Percentiles rank a stretch among this genome's conserved stretches.
These are phyloP conservation scores for Nasonia longicornis DNA, from an alignment of 1,140 invertebrate species.

Conservation along the genomic window DNA sequence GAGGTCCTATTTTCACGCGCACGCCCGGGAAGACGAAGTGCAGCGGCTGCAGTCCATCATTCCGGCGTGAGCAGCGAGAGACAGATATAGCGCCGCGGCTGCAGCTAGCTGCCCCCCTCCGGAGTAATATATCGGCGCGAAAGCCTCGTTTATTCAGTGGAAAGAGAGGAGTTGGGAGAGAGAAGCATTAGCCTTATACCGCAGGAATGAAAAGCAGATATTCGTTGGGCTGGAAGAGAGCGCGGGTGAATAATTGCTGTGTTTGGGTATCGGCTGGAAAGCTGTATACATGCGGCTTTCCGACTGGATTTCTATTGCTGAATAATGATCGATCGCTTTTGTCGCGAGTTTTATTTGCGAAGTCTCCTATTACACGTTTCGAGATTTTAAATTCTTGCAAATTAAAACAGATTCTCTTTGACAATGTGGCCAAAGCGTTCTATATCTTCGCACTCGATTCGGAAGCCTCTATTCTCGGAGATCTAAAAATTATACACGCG, in stretches of 20 bases:
- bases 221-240: background rate
- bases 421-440: no score
- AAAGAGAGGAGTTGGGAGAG: background rate
- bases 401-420: no score
- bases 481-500: constrained; percentile 14
- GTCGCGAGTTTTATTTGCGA: no score
- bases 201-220: constrained; percentile 4
- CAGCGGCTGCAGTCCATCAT: constrained; percentile 41
- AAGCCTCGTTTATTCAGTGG: constrained; percentile 68
- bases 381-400: no score
- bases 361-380: no score
- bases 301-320: constrained; percentile 33
- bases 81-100: constrained; percentile 40
- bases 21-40: constrained; percentile 47
- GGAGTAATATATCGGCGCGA: constrained; percentile 68
- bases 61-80: constrained; percentile 2
- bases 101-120: constrained; percentile 17
- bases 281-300: background rate
- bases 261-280: background rate
- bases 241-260: constrained; percentile 52
- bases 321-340: background rate
- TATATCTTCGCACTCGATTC: background rate
- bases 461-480: constrained; percentile 8
- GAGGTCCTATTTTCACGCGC: constrained; percentile 31
- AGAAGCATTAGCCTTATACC: constrained; percentile 5